Percentiles rank a stretch among this genome's conserved stretches.
Conservation (phyloP, 2,797 vertebrate genomes). For the Phoeniculus purpureus region DNA sequence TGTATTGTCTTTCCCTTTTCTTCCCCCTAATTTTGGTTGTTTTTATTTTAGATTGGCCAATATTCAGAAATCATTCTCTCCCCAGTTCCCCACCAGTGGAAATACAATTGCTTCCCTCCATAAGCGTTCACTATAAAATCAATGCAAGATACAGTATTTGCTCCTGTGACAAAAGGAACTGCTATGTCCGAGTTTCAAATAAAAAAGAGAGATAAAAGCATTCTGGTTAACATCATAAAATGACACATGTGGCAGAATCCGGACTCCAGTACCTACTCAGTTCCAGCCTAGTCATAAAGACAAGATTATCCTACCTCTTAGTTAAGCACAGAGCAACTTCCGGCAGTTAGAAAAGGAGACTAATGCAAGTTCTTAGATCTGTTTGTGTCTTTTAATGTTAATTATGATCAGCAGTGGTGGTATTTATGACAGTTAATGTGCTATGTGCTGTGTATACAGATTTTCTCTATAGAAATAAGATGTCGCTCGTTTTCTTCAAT, state of each 20-base stretch:
- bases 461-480: not conserved
- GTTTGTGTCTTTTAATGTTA: not conserved
- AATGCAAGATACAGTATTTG: not conserved
- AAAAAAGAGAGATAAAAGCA: not conserved
- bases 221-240: conserved; percentile 6
- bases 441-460: not conserved
- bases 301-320: not conserved
- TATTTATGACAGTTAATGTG: not conserved
- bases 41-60: not conserved
- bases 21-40: not conserved
- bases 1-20: not conserved
- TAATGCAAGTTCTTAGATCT: not conserved
- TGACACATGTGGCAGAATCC: not conserved
- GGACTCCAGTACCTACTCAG: not conserved
- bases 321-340: conserved; percentile 5
- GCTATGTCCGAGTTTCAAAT: conserved; percentile 19
- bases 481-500: not conserved
- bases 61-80: not conserved
- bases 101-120: not conserved
- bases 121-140: not conserved
- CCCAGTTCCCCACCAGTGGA: not conserved
- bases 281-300: not conserved
- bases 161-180: not conserved
- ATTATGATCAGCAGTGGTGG: not conserved
- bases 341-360: conserved; percentile 1